phyloP scores from a whole-genome alignment of 1,140 invertebrate species.

The Zaprionus camerounensis region DNA sequence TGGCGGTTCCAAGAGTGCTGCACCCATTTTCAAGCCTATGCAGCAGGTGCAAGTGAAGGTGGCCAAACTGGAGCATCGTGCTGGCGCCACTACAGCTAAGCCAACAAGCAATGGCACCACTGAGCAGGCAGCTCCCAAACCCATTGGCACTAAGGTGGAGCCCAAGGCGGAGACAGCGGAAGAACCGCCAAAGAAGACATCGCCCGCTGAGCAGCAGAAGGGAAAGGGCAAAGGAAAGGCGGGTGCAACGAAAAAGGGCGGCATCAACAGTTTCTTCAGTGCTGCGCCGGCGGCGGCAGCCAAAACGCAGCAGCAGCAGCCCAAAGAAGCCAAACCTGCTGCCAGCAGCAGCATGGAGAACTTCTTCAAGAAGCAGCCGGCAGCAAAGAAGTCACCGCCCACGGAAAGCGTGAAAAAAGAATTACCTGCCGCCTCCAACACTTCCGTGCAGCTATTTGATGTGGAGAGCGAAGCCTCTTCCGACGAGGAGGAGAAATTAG shows the following conservation, averaged over 20 bases:
- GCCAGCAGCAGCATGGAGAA: conserved; percentile 61
- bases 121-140: conserved; percentile 17
- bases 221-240: conserved; percentile 39
- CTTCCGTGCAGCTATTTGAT: conserved; percentile 67
- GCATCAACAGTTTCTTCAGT: conserved; percentile 69
- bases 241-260: conserved; percentile 55
- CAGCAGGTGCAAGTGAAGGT: conserved; percentile 57
- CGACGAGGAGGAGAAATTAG: conserved; percentile 77
- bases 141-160: conserved; percentile 27
- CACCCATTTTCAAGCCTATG: conserved; percentile 71
- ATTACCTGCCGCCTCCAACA: conserved; percentile 45
- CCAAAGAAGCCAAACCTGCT: conserved; percentile 61
- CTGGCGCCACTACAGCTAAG: background rate
- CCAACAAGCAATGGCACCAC: conserved; percentile 37
- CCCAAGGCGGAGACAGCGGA: conserved; percentile 1
- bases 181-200: conserved; percentile 37
- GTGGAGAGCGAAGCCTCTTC: conserved; percentile 63
- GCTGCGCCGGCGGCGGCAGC: conserved; percentile 36
- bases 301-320: conserved; percentile 43
- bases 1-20: conserved; percentile 69
- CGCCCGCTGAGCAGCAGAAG: conserved; percentile 46
- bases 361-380: conserved; percentile 71
- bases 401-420: conserved; percentile 41
- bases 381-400: conserved; percentile 45
- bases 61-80: conserved; percentile 42